Conservation (phyloP, 2,797 vertebrate species). For the Sternotherus odoratus region DNA sequence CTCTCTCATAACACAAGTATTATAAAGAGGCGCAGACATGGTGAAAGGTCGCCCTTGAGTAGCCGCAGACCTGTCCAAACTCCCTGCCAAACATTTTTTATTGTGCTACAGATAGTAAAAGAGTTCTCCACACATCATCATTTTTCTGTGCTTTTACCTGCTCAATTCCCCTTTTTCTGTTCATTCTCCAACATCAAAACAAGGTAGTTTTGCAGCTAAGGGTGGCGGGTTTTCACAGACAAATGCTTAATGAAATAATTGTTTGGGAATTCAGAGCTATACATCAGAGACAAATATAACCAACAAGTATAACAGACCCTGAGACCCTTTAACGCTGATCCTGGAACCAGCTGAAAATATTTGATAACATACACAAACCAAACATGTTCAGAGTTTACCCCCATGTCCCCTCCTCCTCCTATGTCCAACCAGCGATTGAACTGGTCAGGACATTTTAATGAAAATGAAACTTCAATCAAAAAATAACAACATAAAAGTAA, state of each 20-base stretch:
- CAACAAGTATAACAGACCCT: too few relatives aligned
- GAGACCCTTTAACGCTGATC: background rate
- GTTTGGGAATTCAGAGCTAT: background rate
- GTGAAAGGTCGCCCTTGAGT: background rate
- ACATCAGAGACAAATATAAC: accelerated
- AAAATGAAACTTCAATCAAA: background rate
- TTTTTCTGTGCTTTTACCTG: background rate
- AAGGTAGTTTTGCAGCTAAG: background rate
- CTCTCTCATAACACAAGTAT: background rate
- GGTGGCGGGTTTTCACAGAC: too few relatives aligned
- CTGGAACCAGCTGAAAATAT: accelerated
- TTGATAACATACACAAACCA: accelerated
- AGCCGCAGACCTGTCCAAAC: background rate
- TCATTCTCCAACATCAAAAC: background rate
- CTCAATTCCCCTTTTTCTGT: background rate
- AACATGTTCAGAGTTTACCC: background rate
- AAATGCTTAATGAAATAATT: background rate
- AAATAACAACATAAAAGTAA: background rate
- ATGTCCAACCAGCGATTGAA: background rate
- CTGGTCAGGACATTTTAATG: accelerated
- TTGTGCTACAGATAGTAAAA: background rate
- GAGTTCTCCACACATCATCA: background rate
- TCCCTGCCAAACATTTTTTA: background rate
- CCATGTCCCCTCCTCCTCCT: background rate
- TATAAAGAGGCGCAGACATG: background rate